These are phyloP conservation scores for Drosophila mayaguana DNA, from an alignment of 2,888 invertebrate genomes.

Conservation along the genomic window DNA sequence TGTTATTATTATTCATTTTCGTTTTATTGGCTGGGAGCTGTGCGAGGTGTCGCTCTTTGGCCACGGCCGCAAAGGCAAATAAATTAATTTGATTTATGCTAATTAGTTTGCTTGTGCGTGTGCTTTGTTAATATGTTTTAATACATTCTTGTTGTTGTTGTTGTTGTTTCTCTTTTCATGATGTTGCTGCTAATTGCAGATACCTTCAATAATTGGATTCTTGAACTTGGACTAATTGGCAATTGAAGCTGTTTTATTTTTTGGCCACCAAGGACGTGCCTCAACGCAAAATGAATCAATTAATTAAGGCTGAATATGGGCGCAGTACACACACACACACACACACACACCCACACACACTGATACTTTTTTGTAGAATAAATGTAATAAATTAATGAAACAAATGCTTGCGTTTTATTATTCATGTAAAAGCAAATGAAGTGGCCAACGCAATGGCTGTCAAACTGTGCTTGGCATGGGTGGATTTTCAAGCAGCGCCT, in stretches of 20 bases:
- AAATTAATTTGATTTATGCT: slow-evolving; percentile 67
- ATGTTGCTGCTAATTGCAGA: slow-evolving; percentile 67
- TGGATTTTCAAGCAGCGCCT: slow-evolving; percentile 17
- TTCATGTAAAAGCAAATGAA: not conserved
- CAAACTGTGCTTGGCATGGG: not conserved
- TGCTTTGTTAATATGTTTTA: slow-evolving; percentile 25
- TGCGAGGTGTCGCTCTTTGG: slow-evolving; percentile 24
- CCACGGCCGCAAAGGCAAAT: slow-evolving; percentile 39
- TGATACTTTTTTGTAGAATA: slow-evolving; percentile 28
- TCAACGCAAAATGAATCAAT: slow-evolving; percentile 37
- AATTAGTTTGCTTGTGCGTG: slow-evolving; percentile 46
- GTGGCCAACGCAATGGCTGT: not conserved
- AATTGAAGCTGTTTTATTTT: slow-evolving; percentile 24
- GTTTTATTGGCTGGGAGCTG: slow-evolving; percentile 2
- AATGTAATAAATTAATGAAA: slow-evolving; percentile 30
- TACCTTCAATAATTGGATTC: slow-evolving; percentile 82
- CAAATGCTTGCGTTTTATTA: slow-evolving; percentile 1
- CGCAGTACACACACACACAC: slow-evolving; percentile 5
- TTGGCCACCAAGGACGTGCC: slow-evolving; percentile 23
- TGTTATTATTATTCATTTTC: slow-evolving; percentile 9
- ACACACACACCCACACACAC: slow-evolving; percentile 1
- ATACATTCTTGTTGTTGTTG: too few relatives aligned
- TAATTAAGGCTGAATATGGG: slow-evolving; percentile 53
- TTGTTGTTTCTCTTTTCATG: slow-evolving; percentile 39
- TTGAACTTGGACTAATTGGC: slow-evolving; percentile 80